Evolutionary conservation across 2,113 vertebrate genomes (phyloP).

Genomic region (Rhinolophus sinicus): DNA sequence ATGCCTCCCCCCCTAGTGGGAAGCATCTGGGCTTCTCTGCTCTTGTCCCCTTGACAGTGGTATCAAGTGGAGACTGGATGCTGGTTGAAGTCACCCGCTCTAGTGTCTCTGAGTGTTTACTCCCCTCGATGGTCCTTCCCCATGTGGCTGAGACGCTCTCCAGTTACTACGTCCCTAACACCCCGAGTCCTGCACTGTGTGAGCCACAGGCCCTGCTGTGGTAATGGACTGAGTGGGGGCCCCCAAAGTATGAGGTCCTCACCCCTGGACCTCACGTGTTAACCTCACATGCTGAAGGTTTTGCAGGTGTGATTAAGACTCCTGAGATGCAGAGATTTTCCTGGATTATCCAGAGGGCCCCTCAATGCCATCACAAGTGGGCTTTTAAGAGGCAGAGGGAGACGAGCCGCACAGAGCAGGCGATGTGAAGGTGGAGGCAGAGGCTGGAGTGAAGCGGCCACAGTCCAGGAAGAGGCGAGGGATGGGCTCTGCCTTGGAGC

Average conservation of each 20-base stretch:
- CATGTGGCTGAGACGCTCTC: fast-evolving
- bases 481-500: not conserved
- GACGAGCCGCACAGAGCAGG: not conserved
- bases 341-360: not conserved
- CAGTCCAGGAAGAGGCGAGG: not conserved
- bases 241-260: not conserved
- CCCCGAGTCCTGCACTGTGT: fast-evolving
- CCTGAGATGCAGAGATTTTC: not conserved
- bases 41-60: not conserved
- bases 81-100: not conserved
- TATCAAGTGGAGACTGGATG: not conserved
- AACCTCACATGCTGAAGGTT: not conserved
- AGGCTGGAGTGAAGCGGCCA: not conserved
- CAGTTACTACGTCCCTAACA: fast-evolving
- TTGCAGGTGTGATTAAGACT: not conserved
- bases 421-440: not conserved
- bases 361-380: not conserved
- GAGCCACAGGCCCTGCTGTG: not conserved
- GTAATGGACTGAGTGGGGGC: not conserved
- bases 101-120: not conserved
- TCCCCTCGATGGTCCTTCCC: not conserved
- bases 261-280: not conserved
- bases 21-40: not conserved
- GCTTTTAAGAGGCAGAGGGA: not conserved
- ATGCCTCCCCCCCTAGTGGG: not conserved